These are phyloP conservation scores for Caerostris darwini DNA, from an alignment of 1,140 invertebrate species.

Conservation along the genomic window DNA sequence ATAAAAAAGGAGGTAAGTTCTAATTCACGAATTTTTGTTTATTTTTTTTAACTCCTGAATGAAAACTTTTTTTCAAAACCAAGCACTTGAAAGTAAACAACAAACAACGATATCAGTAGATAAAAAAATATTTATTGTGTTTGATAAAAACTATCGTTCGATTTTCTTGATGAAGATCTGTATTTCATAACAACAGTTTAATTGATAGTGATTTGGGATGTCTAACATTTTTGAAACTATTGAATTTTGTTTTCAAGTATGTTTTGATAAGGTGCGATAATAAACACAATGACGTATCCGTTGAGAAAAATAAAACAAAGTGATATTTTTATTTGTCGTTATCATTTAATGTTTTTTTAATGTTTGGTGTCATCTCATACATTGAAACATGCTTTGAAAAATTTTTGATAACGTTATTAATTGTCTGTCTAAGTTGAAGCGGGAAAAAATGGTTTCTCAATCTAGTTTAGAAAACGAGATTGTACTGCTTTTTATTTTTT, in stretches of 20 bases:
- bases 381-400: no score
- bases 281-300: neutral
- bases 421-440: no score
- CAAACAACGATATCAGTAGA: neutral
- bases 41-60: neutral
- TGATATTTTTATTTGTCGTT: no score
- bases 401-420: no score
- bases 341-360: no score
- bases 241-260: neutral
- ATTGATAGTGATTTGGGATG: neutral
- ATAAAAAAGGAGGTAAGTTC: neutral
- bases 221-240: neutral
- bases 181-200: neutral
- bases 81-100: neutral
- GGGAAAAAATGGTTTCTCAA: no score
- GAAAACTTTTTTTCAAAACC: neutral
- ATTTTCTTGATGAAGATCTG: neutral
- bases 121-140: neutral
- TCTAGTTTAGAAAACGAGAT: no score
- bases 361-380: no score
- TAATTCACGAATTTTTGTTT: neutral
- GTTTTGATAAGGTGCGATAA: neutral
- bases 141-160: neutral
- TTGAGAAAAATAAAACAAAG: no score
- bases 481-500: no score